These are phyloP conservation scores for Marronus borbonicus DNA, from an alignment of 2,888 invertebrate species.

Conservation along the genomic window DNA sequence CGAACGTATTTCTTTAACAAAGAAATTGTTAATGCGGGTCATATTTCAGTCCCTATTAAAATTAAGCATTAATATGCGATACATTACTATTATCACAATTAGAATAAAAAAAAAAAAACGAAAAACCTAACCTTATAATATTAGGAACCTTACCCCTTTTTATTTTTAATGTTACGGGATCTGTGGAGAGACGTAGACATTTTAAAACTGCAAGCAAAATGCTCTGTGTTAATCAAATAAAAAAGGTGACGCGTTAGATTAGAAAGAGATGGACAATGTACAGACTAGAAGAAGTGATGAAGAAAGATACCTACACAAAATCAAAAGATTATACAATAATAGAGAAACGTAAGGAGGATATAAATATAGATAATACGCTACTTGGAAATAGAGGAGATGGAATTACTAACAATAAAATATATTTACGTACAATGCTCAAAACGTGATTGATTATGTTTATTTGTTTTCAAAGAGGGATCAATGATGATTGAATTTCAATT, in stretches of 20 bases:
- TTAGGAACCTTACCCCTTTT: conserved; percentile 83
- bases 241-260: background rate
- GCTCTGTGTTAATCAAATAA: conserved; percentile 49
- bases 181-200: conserved; percentile 92
- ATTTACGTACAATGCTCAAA: too few species aligned
- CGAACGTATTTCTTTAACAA: too few species aligned
- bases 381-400: too few species aligned
- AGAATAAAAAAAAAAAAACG: background rate
- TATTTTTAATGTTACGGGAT: conserved; percentile 91
- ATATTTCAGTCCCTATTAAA: too few species aligned
- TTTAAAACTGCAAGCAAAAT: conserved; percentile 81
- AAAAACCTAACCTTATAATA: conserved; percentile 30
- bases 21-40: too few species aligned
- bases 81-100: too few species aligned
- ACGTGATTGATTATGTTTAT: too few species aligned
- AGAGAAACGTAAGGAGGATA: background rate
- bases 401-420: too few species aligned
- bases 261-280: background rate
- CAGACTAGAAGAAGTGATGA: background rate
- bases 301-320: background rate
- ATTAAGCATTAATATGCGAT: too few species aligned
- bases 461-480: too few species aligned
- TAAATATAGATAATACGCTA: background rate
- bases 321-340: background rate
- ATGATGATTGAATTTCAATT: too few species aligned